Conservation (phyloP, 2,113 vertebrate genomes). For the Microtus ochrogaster region DNA sequence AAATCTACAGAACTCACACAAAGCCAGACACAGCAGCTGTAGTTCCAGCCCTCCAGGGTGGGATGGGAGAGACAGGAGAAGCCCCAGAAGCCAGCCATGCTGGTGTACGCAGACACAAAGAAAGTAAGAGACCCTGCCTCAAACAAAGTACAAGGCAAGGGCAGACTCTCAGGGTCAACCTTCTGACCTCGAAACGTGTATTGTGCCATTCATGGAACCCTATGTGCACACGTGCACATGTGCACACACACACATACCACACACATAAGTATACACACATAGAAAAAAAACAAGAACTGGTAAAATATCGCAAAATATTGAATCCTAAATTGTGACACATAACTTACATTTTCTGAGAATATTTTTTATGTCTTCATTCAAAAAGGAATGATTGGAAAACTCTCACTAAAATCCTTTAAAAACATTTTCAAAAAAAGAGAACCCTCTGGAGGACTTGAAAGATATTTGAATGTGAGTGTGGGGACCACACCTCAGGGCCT, state of each 20-base stretch:
- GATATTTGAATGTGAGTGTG: background rate
- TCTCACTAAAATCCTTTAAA: background rate
- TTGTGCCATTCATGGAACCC: background rate
- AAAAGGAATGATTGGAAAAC: background rate
- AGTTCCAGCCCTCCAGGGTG: background rate
- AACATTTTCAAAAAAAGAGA: background rate
- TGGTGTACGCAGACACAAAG: background rate
- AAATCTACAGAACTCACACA: background rate
- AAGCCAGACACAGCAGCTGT: background rate
- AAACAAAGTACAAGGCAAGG: background rate
- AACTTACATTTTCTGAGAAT: background rate
- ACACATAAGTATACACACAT: background rate
- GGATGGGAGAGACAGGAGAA: background rate
- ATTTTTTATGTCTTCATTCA: background rate
- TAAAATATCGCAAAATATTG: background rate
- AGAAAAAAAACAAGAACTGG: background rate
- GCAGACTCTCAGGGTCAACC: no score
- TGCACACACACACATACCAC: background rate
- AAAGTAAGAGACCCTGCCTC: background rate
- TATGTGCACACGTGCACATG: no score
- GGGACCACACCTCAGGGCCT: background rate
- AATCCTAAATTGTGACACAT: background rate
- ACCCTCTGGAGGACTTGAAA: background rate
- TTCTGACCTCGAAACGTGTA: background rate
- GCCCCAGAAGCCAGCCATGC: background rate